Percentiles rank a stretch among this genome's conserved stretches.
Conservation (phyloP, 2,888 invertebrate genomes). For the Melolontha melolontha region DNA sequence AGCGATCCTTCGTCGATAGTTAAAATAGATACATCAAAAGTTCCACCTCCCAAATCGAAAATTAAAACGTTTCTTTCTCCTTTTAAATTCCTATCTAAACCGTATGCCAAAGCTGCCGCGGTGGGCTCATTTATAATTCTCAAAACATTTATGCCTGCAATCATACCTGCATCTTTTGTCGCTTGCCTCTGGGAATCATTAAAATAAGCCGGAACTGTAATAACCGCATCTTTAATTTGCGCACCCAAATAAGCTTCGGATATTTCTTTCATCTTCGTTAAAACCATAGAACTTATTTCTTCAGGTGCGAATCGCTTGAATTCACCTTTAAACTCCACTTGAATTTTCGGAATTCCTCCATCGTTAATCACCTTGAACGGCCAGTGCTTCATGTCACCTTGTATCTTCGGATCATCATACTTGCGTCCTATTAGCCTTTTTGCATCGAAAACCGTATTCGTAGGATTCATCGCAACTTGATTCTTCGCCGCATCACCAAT, state of each 20-base stretch:
- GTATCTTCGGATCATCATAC: conserved; percentile 80
- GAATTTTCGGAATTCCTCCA: conserved; percentile 75
- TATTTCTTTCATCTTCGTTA: conserved; percentile 74
- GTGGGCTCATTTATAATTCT: conserved; percentile 88
- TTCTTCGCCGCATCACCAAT: conserved; percentile 91
- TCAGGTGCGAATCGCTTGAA: conserved; percentile 75
- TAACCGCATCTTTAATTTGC: conserved; percentile 76
- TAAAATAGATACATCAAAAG: conserved; percentile 86
- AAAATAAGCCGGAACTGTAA: conserved; percentile 81
- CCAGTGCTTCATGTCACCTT: conserved; percentile 86
- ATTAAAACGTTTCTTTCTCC: conserved; percentile 75
- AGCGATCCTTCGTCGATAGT: conserved; percentile 82
- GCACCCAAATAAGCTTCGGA: conserved; percentile 79
- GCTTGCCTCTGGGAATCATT: conserved; percentile 82
- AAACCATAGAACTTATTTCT: conserved; percentile 78
- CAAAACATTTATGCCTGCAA: conserved; percentile 80
- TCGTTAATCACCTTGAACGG: conserved; percentile 81
- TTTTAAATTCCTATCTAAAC: conserved; percentile 75
- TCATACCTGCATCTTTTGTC: conserved; percentile 86
- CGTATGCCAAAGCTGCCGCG: conserved; percentile 80
- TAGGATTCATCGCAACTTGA: conserved; percentile 81
- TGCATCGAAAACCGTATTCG: conserved; percentile 78
- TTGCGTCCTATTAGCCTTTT: conserved; percentile 85
- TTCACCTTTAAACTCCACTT: conserved; percentile 76
- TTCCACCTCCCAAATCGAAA: conserved; percentile 74